A percentile compares a stretch with the other conserved stretches of the same genome.
phyloP scores from a whole-genome alignment of 1,140 invertebrate species.

The Plodia interpunctella region DNA sequence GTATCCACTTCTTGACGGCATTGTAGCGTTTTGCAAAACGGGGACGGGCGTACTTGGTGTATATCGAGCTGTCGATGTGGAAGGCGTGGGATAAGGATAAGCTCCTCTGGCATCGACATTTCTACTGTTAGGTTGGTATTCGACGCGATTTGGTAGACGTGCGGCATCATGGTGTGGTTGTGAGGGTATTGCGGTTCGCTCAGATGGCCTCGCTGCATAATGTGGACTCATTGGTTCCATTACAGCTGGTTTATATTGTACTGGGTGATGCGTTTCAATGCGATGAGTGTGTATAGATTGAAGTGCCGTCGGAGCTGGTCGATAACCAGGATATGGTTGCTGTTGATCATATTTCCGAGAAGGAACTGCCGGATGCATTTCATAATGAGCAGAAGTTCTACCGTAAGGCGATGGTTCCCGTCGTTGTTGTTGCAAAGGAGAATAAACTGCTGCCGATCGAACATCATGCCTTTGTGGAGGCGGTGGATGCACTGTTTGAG shows the following conservation, averaged over 20 bases:
- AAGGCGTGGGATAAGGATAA: constrained; percentile 53
- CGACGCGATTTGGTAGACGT: constrained; percentile 39
- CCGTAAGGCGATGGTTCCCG: constrained; percentile 49
- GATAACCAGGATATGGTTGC: constrained; percentile 65
- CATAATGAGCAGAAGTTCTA: constrained; percentile 47
- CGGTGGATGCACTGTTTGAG: constrained; percentile 34
- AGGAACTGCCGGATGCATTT: constrained; percentile 49
- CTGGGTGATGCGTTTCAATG: constrained; percentile 44
- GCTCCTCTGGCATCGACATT: constrained; percentile 40
- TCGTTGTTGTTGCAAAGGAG: constrained; percentile 43
- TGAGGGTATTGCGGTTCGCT: constrained; percentile 37
- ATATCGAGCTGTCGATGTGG: constrained; percentile 55
- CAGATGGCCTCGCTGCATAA: constrained; percentile 45
- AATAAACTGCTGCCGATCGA: constrained; percentile 45
- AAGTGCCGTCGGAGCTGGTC: constrained; percentile 36
- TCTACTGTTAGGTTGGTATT: constrained; percentile 47
- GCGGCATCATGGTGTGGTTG: constrained; percentile 43
- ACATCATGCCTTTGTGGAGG: constrained; percentile 45
- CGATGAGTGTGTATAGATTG: constrained; percentile 49
- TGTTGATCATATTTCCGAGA: constrained; percentile 66
- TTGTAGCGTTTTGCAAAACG: constrained; percentile 39
- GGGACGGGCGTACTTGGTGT: constrained; percentile 36
- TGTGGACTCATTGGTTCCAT: constrained; percentile 46
- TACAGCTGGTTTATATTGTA: constrained; percentile 51
- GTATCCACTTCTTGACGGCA: constrained; percentile 44